Evolutionary conservation across 1,140 invertebrate species (phyloP).

Genomic region (Diabrotica undecimpunctata): DNA sequence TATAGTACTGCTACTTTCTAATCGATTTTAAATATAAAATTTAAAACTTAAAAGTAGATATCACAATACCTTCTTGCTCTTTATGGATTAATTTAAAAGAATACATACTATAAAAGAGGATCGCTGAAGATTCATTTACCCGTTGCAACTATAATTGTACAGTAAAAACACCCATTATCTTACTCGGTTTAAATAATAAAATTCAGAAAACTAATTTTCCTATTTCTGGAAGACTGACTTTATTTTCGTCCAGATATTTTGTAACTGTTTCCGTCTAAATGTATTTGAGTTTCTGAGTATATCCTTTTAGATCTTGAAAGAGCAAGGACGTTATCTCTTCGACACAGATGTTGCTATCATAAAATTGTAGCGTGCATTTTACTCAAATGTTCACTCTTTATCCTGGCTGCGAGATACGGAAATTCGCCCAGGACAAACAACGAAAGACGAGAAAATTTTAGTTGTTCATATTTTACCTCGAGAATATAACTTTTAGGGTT

Average conservation of each 20-base stretch:
- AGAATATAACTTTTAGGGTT: neutral
- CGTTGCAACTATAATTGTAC: neutral
- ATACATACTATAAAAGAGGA: too few relatives aligned
- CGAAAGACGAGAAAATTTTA: slow-evolving; percentile 1
- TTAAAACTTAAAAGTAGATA: too few relatives aligned
- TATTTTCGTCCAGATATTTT: neutral
- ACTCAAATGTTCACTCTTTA: slow-evolving; percentile 17
- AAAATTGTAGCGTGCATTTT: slow-evolving; percentile 17
- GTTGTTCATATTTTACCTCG: neutral
- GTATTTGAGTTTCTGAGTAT: slow-evolving; percentile 13
- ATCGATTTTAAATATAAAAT: too few relatives aligned
- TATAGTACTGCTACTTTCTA: too few relatives aligned
- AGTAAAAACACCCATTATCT: neutral
- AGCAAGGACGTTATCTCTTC: slow-evolving; percentile 14
- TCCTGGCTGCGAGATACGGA: slow-evolving; percentile 2
- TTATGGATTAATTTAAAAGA: too few relatives aligned
- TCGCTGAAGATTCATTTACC: too few relatives aligned
- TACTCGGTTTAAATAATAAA: neutral
- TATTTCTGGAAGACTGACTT: slow-evolving; percentile 2
- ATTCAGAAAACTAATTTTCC: neutral
- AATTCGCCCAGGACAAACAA: neutral
- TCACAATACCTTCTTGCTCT: too few relatives aligned
- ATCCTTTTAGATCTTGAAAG: slow-evolving; percentile 9
- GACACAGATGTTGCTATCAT: slow-evolving; percentile 17
- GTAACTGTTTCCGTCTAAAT: slow-evolving; percentile 9